A percentile compares a stretch with the other conserved stretches of the same genome.
These are phyloP conservation scores for Meloidogyne chitwoodi DNA, from an alignment of 1,140 invertebrate species.

Conservation along the genomic window DNA sequence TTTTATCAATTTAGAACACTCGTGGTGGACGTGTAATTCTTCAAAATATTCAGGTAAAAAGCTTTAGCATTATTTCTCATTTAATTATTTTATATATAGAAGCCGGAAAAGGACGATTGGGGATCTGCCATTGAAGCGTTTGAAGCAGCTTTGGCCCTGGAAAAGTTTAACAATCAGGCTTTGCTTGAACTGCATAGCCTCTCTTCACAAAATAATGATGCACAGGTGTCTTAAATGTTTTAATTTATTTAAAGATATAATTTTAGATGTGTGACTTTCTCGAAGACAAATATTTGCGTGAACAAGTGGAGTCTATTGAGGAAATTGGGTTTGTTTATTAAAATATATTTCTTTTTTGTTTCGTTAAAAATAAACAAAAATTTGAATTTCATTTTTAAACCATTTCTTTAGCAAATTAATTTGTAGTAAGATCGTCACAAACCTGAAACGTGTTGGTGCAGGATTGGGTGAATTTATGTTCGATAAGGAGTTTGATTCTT, in stretches of 20 bases:
- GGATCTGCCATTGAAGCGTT: constrained; percentile 69
- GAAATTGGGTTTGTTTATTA: constrained; percentile 66
- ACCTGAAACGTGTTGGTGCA: constrained; percentile 66
- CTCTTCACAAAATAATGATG: constrained; percentile 69
- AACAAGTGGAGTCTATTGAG: constrained; percentile 69
- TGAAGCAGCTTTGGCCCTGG: constrained; percentile 69
- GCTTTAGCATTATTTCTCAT: constrained; percentile 59
- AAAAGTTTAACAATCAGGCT: constrained; percentile 74
- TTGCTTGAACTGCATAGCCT: constrained; percentile 70
- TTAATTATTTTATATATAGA: constrained; percentile 61
- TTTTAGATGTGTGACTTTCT: constrained; percentile 66
- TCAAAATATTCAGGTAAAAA: constrained; percentile 44
- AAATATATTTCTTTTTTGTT: constrained; percentile 46
- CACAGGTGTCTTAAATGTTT: constrained; percentile 62
- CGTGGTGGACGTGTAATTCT: constrained; percentile 72
- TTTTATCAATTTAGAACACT: constrained; percentile 67
- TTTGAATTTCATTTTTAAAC: neutral
- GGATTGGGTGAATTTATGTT: constrained; percentile 69
- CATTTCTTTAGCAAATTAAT: neutral
- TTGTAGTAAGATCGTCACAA: constrained; percentile 64
- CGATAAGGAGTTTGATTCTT: constrained; percentile 62
- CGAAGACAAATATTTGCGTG: constrained; percentile 66
- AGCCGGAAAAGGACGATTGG: constrained; percentile 69
- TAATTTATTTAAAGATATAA: neutral
- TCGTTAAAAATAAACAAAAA: neutral